Percentiles rank a stretch among this genome's conserved stretches.
Conservation (phyloP, 1,140 invertebrate genomes). For the Bombus polaris region DNA sequence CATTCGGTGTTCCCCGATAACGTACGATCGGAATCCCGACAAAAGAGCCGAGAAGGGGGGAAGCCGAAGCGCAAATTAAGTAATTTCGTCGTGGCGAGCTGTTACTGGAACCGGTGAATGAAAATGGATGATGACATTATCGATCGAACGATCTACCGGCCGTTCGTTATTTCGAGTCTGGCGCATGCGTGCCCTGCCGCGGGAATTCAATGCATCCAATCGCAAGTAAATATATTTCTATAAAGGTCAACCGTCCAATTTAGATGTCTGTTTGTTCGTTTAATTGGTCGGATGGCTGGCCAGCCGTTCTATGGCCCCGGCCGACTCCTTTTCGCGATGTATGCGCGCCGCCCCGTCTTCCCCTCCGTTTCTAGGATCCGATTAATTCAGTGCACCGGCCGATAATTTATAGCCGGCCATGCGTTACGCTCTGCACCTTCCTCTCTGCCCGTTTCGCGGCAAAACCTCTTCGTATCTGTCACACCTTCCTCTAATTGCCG, state of each 20-base stretch:
- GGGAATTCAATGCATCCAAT: conserved; percentile 40
- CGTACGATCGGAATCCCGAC: neutral
- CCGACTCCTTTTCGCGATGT: neutral
- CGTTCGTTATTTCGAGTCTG: conserved; percentile 31
- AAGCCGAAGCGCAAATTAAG: conserved; percentile 29
- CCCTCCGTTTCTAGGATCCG: conserved; percentile 46
- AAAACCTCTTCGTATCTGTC: conserved; percentile 46
- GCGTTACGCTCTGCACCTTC: conserved; percentile 45
- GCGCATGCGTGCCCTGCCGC: conserved; percentile 23
- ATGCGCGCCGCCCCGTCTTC: neutral
- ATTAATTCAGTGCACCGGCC: conserved; percentile 59
- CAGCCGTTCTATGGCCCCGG: neutral
- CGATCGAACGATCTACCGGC: conserved; percentile 34
- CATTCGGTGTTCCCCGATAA: neutral
- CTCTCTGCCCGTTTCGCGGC: conserved; percentile 24
- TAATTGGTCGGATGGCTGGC: conserved; percentile 27
- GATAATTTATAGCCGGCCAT: conserved; percentile 51
- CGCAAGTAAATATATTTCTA: conserved; percentile 49
- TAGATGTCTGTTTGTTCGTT: conserved; percentile 31
- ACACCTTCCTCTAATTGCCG: conserved; percentile 50
- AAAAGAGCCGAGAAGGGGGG: neutral
- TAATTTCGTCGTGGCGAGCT: conserved; percentile 26
- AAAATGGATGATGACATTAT: conserved; percentile 38
- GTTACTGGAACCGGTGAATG: conserved; percentile 11
- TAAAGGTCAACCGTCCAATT: conserved; percentile 9